Conservation (phyloP, 2,888 invertebrate species). For the Trissolcus brochymenae region DNA sequence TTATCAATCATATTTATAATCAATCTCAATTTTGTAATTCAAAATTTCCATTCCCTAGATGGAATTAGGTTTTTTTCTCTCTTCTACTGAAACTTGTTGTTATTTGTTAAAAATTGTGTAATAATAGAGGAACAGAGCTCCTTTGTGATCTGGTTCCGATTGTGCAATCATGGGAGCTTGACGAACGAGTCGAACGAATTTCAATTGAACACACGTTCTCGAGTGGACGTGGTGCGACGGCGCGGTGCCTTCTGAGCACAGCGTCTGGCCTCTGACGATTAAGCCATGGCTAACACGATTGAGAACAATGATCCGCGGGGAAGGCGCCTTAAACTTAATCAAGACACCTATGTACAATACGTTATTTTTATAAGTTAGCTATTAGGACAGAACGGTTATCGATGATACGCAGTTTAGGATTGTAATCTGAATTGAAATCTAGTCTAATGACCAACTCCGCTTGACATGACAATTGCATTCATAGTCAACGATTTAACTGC, state of each 20-base stretch:
- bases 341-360: conserved; percentile 40
- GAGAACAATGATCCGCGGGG: conserved; percentile 24
- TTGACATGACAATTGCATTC: conserved; percentile 32
- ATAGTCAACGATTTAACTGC: conserved; percentile 43
- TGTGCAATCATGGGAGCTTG: no score
- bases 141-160: conserved; percentile 11
- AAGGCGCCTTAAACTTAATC: conserved; percentile 32
- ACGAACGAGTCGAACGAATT: conserved; percentile 24
- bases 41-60: no score
- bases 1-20: not conserved
- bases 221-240: conserved; percentile 34
- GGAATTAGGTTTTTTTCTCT: no score
- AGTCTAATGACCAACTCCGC: conserved; percentile 36
- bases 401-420: conserved; percentile 22
- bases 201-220: conserved; percentile 35
- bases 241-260: conserved; percentile 30
- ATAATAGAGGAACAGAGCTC: conserved; percentile 4
- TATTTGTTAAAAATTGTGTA: conserved; percentile 5
- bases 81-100: conserved; percentile 1
- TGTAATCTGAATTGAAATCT: conserved; percentile 36
- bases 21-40: not conserved
- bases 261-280: conserved; percentile 28
- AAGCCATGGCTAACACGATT: conserved; percentile 45
- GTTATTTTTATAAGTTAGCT: conserved; percentile 43
- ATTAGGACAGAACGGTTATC: conserved; percentile 37